Conservation (phyloP, 2,113 vertebrate species). For the Percopsis transmontana region DNA sequence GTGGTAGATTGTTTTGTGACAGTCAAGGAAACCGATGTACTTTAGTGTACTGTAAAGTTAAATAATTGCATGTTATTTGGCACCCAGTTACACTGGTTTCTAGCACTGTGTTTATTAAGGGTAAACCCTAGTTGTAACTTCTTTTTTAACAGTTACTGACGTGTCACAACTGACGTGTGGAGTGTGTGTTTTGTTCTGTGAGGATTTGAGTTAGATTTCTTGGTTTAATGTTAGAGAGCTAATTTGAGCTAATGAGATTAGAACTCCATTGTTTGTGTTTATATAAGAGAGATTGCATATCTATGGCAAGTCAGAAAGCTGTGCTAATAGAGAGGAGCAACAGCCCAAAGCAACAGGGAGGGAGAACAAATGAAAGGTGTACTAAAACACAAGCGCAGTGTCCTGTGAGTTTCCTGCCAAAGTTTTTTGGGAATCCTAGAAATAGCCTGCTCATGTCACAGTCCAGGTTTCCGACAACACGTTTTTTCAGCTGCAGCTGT, state of each 20-base stretch:
- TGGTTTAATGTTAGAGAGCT: conserved; percentile 5
- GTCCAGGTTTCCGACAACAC: conserved; percentile 34
- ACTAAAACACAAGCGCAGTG: conserved; percentile 9
- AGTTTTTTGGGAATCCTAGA: conserved; percentile 59
- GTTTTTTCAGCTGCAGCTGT: conserved; percentile 60
- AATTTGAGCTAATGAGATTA: conserved; percentile 35
- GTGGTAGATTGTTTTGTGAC: too few species aligned
- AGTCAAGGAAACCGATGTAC: too few species aligned
- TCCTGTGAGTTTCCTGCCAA: conserved; percentile 24
- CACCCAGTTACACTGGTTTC: too few species aligned
- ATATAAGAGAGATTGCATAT: conserved; percentile 26
- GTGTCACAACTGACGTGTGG: not conserved
- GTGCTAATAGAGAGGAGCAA: not conserved
- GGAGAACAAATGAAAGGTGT: not conserved
- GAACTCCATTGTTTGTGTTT: conserved; percentile 14
- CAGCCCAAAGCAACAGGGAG: not conserved
- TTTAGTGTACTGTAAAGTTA: not conserved
- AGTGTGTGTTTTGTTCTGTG: not conserved
- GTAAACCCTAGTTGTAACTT: too few species aligned
- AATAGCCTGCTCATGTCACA: conserved; percentile 52
- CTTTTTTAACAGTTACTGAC: not conserved
- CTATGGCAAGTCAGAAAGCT: not conserved
- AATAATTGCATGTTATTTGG: not conserved
- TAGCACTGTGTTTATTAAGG: too few species aligned
- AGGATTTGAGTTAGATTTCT: not conserved